Evolutionary conservation across 1,140 invertebrate species (phyloP).

Genomic region (Drosophila carrolli): DNA sequence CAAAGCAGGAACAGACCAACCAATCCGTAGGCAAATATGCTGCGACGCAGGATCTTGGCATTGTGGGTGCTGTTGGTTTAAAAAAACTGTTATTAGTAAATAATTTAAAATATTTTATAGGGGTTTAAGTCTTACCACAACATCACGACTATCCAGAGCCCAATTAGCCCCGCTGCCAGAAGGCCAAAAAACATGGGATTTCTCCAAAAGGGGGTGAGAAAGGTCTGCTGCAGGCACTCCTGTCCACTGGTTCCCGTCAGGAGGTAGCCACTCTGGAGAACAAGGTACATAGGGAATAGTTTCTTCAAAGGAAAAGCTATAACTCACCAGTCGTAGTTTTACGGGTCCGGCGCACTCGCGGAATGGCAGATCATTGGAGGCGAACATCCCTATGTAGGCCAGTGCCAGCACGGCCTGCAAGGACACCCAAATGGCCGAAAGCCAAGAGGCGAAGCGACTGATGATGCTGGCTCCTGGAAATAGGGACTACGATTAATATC

Average conservation of each 20-base stretch:
- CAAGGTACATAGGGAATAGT: neutral
- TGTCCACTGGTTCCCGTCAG: conserved; percentile 69
- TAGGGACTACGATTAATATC: neutral
- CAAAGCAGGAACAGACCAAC: conserved; percentile 67
- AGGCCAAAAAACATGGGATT: conserved; percentile 81
- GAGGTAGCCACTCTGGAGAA: conserved; percentile 65
- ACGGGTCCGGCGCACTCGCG: conserved; percentile 75
- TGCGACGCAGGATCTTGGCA: conserved; percentile 73
- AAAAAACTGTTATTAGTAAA: neutral
- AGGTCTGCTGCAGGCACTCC: conserved; percentile 80
- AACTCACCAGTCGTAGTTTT: conserved; percentile 62
- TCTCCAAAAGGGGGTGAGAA: conserved; percentile 81
- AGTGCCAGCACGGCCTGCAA: conserved; percentile 80
- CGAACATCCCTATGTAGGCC: conserved; percentile 81
- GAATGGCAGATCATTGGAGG: conserved; percentile 75
- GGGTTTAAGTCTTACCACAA: conserved; percentile 66
- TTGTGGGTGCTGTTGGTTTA: conserved; percentile 72
- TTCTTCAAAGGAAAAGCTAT: neutral
- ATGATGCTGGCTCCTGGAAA: conserved; percentile 78
- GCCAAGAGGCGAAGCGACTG: conserved; percentile 82
- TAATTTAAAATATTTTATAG: neutral
- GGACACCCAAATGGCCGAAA: conserved; percentile 82
- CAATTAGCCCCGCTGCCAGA: conserved; percentile 75
- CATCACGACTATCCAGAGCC: conserved; percentile 83
- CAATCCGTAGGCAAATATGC: conserved; percentile 75